A percentile compares a stretch with the other conserved stretches of the same genome.
Conservation (phyloP, 2,113 vertebrate genomes). For the Macquaria ambigua region DNA sequence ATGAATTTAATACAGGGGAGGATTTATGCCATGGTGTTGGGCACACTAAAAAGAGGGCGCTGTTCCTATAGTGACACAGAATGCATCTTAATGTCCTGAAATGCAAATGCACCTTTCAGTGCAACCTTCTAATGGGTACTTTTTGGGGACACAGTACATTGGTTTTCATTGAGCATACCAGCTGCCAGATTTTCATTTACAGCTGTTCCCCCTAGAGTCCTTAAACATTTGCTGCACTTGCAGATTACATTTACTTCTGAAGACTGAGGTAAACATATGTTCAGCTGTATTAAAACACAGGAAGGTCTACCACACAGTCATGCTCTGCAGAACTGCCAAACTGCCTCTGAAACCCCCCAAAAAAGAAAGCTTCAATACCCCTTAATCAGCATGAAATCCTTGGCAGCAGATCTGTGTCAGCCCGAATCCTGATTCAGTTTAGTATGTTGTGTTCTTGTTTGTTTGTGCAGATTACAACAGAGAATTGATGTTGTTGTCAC, state of each 20-base stretch:
- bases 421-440: conserved; percentile 42
- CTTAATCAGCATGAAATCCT: conserved; percentile 63
- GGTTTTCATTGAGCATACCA: conserved; percentile 71
- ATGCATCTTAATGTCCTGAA: conserved; percentile 64
- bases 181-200: conserved; percentile 75
- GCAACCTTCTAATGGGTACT: conserved; percentile 65
- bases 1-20: neutral
- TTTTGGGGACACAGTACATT: conserved; percentile 65
- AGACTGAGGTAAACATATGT: conserved; percentile 78
- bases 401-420: conserved; percentile 56
- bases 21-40: neutral
- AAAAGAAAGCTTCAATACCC: conserved; percentile 18
- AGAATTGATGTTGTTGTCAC: conserved; percentile 35
- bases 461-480: conserved; percentile 52
- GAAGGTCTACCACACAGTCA: conserved; percentile 45
- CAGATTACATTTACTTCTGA: conserved; percentile 76
- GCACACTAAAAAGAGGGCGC: conserved; percentile 4
- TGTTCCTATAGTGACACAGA: conserved; percentile 26
- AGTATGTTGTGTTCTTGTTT: conserved; percentile 44
- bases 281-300: conserved; percentile 67
- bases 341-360: conserved; percentile 14
- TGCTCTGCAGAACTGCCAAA: conserved; percentile 52
- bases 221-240: conserved; percentile 64
- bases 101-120: conserved; percentile 67
- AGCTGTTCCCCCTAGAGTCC: conserved; percentile 72